These are phyloP conservation scores for Odobenus rosmarus DNA, from an alignment of 2,113 vertebrate genomes.

Conservation along the genomic window DNA sequence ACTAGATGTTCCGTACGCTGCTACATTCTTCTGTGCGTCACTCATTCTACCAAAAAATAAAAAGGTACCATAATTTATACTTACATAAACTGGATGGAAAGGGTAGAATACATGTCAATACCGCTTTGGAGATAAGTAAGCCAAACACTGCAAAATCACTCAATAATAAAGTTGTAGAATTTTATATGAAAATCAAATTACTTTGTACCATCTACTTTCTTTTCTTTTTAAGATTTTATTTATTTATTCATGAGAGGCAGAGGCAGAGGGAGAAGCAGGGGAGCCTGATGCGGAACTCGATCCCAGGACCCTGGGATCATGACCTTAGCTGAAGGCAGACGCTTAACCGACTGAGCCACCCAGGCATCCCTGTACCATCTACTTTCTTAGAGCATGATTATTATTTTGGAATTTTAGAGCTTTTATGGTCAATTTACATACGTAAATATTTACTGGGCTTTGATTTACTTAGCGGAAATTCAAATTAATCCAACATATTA, in stretches of 20 bases:
- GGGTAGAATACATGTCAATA: not conserved
- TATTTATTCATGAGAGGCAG: too few species aligned
- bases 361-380: too few species aligned
- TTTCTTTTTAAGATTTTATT: not conserved
- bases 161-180: not conserved
- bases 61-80: not conserved
- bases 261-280: too few species aligned
- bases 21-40: not conserved
- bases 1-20: not conserved
- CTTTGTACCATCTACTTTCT: not conserved
- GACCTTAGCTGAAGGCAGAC: too few species aligned
- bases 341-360: too few species aligned
- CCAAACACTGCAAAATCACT: not conserved
- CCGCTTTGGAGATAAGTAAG: not conserved
- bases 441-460: constrained; percentile 20
- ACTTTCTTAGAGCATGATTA: not conserved
- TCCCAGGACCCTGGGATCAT: too few species aligned
- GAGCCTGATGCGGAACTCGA: too few species aligned
- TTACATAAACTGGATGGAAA: not conserved
- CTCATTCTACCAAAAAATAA: not conserved
- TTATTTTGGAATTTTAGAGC: not conserved
- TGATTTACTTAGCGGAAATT: not conserved
- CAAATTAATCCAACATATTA: constrained; percentile 24
- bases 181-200: not conserved
- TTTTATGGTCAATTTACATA: not conserved